Conservation (phyloP, 2,797 vertebrate species). For the Adelosebastes latens region DNA sequence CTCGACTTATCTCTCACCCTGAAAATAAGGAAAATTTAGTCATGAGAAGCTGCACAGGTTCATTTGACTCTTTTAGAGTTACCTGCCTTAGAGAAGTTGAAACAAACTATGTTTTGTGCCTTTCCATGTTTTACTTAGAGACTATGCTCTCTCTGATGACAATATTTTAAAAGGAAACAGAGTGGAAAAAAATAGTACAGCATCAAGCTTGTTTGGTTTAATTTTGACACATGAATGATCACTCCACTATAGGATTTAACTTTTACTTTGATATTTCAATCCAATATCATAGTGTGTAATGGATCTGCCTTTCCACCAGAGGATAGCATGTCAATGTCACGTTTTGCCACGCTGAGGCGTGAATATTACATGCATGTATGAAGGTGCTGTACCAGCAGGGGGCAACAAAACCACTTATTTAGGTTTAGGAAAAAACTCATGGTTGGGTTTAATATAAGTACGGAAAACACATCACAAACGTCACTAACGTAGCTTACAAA, state of each 20-base stretch:
- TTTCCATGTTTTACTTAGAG: neutral
- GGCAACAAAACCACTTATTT: too few relatives aligned
- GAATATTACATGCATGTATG: too few relatives aligned
- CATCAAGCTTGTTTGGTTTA: neutral
- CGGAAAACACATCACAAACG: neutral
- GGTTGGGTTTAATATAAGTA: neutral
- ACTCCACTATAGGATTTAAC: neutral
- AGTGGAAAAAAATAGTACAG: neutral
- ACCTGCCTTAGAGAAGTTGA: neutral
- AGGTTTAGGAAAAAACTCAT: neutral
- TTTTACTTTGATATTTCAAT: neutral
- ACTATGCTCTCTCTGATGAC: neutral
- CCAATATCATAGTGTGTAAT: too few relatives aligned
- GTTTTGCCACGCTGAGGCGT: too few relatives aligned
- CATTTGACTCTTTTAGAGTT: constrained; percentile 1
- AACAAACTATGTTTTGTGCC: neutral
- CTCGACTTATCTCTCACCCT: neutral
- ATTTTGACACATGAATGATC: neutral
- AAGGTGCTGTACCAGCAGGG: too few relatives aligned
- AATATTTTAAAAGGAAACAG: neutral
- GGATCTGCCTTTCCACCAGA: too few relatives aligned
- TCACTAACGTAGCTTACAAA: neutral
- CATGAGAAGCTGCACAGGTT: neutral
- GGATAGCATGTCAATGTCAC: too few relatives aligned
- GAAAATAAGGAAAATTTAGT: neutral